Evolutionary conservation across 2,888 invertebrate genomes (phyloP).

Genomic region (Sarcophaga variegata): DNA sequence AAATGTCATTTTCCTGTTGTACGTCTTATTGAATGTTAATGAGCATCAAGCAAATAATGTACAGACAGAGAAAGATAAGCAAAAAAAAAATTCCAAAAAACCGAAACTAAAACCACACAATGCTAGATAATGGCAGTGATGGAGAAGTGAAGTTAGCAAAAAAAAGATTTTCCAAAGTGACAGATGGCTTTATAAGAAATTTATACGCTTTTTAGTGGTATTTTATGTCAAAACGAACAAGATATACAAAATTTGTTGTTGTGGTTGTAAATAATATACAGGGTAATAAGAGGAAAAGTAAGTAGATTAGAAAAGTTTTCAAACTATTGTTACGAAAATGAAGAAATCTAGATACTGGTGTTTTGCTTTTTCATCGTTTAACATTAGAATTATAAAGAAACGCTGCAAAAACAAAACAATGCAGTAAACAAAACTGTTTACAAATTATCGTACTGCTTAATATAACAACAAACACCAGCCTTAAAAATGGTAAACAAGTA

Average conservation of each 20-base stretch:
- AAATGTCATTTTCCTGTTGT: slow-evolving; percentile 39
- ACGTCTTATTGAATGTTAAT: slow-evolving; percentile 66
- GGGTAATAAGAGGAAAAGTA: neutral
- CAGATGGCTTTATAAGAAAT: slow-evolving; percentile 30
- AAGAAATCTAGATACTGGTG: too few relatives aligned
- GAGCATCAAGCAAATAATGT: slow-evolving; percentile 56
- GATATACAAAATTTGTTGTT: neutral
- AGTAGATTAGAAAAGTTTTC: too few relatives aligned
- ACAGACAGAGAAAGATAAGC: slow-evolving; percentile 32
- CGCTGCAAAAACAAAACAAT: too few relatives aligned
- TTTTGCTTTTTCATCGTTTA: too few relatives aligned
- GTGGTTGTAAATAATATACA: neutral
- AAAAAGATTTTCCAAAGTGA: neutral
- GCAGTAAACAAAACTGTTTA: too few relatives aligned
- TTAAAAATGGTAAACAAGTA: too few relatives aligned
- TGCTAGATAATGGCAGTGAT: neutral
- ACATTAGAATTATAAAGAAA: too few relatives aligned
- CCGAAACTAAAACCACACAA: neutral
- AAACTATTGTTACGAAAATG: too few relatives aligned
- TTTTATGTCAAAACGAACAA: slow-evolving; percentile 11
- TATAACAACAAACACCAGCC: too few relatives aligned
- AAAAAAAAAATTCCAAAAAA: slow-evolving; percentile 18
- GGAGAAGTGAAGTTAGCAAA: neutral
- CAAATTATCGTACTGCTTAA: too few relatives aligned
- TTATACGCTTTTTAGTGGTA: slow-evolving; percentile 17